Evolutionary conservation across 2,113 vertebrate genomes (phyloP).

Genomic region (Peromyscus polionotus): DNA sequence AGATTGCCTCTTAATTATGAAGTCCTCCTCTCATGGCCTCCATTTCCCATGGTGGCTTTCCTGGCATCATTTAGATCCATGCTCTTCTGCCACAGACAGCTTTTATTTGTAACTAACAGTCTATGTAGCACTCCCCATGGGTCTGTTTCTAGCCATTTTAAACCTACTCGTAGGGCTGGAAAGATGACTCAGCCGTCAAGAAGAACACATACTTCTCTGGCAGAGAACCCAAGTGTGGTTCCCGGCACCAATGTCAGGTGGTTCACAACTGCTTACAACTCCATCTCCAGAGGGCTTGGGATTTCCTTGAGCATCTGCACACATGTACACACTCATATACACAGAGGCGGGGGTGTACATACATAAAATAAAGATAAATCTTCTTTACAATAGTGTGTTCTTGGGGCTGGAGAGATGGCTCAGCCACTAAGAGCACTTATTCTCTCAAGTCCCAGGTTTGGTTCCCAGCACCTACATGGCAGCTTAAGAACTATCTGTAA

Average conservation of each 20-base stretch:
- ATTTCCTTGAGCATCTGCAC: background rate
- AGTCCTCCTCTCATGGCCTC: background rate
- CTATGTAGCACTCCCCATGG: background rate
- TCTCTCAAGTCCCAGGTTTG: background rate
- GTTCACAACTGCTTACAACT: background rate
- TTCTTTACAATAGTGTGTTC: background rate
- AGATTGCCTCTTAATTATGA: background rate
- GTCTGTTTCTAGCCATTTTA: background rate
- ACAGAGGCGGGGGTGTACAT: background rate
- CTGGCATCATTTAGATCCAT: background rate
- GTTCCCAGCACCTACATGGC: background rate
- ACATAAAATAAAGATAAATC: background rate
- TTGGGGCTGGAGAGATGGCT: background rate
- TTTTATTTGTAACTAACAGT: background rate
- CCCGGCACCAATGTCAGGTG: background rate
- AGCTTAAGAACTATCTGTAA: background rate
- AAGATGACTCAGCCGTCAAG: background rate
- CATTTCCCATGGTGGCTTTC: background rate
- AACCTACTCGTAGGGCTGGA: background rate
- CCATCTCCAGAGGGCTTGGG: no score
- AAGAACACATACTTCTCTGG: background rate
- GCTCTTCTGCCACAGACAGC: background rate
- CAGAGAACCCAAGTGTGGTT: background rate
- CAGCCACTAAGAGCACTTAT: background rate
- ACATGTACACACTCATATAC: background rate